These are phyloP conservation scores for Yoshiicerus persimilis DNA, from an alignment of 1,140 invertebrate species.

Conservation along the genomic window DNA sequence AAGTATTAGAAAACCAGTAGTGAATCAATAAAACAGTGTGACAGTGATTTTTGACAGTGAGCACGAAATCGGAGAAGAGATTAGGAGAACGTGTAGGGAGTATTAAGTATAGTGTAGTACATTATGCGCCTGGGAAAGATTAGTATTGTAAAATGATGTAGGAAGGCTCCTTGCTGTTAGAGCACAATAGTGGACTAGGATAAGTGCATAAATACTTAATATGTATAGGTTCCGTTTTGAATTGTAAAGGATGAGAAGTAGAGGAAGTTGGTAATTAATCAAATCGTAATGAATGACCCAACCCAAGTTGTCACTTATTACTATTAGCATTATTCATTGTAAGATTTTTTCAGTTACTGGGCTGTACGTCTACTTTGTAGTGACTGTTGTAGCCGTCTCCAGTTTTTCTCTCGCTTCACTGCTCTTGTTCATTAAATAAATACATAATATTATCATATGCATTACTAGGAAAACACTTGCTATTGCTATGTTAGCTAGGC, in stretches of 20 bases:
- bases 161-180: too few relatives aligned
- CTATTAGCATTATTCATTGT: constrained; percentile 9
- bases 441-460: neutral
- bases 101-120: too few relatives aligned
- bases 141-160: too few relatives aligned
- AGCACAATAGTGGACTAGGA: too few relatives aligned
- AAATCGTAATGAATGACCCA: constrained; percentile 31
- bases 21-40: neutral
- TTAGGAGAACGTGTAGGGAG: too few relatives aligned
- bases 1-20: neutral
- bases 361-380: neutral
- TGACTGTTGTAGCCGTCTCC: neutral
- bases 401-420: constrained; percentile 8
- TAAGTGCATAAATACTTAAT: neutral
- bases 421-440: neutral
- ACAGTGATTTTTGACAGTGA: neutral
- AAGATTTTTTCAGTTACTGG: neutral
- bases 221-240: neutral
- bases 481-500: too few relatives aligned
- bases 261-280: constrained; percentile 29
- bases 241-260: neutral
- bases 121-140: too few relatives aligned
- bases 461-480: neutral
- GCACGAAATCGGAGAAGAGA: neutral
- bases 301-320: constrained; percentile 30